These are phyloP conservation scores for Chrysolophus pictus DNA, from an alignment of 2,797 vertebrate species.

Conservation along the genomic window DNA sequence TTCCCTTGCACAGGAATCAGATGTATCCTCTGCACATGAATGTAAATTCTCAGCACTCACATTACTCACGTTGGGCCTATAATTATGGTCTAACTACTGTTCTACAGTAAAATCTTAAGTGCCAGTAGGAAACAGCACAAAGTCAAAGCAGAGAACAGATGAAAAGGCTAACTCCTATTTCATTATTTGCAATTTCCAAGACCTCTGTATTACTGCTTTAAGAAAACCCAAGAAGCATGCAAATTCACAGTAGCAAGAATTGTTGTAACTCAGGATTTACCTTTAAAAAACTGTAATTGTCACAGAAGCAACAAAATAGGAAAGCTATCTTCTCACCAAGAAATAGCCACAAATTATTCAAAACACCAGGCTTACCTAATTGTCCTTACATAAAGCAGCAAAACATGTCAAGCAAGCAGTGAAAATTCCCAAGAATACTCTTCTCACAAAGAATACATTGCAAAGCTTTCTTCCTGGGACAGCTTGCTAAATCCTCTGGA, in stretches of 20 bases:
- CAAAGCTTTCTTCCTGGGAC: not conserved
- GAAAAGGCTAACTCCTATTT: not conserved
- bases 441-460: not conserved
- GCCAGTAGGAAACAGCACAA: not conserved
- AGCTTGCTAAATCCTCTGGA: not conserved
- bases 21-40: not conserved
- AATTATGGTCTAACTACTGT: not conserved
- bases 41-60: not conserved
- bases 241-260: not conserved
- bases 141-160: not conserved
- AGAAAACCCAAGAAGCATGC: not conserved
- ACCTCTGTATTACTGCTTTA: not conserved
- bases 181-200: not conserved
- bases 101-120: not conserved
- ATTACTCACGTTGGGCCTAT: not conserved
- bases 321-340: not conserved
- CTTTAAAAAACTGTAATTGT: not conserved
- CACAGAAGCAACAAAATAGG: not conserved
- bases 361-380: constrained; percentile 54
- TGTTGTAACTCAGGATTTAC: not conserved
- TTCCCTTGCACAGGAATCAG: not conserved
- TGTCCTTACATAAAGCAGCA: not conserved
- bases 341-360: not conserved
- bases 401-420: constrained; percentile 21
- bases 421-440: constrained; percentile 12